Evolutionary conservation across 2,888 invertebrate species (phyloP).

Genomic region (Leptopilina syphax): DNA sequence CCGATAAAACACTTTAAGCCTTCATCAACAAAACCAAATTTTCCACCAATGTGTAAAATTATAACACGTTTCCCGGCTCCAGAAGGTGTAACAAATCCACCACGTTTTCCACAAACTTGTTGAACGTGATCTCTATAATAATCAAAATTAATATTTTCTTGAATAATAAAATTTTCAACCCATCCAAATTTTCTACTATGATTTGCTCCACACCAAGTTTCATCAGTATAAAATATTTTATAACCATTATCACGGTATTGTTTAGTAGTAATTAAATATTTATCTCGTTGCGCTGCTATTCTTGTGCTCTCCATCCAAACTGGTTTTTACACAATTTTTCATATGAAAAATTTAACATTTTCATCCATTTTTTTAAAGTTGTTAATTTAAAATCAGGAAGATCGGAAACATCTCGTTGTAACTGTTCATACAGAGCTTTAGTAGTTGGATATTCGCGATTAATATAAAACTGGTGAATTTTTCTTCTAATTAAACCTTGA

Average conservation of each 20-base stretch:
- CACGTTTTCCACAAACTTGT: not conserved
- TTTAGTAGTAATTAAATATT: not conserved
- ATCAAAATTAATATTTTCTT: not conserved
- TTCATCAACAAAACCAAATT: not conserved
- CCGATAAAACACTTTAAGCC: constrained; percentile 3
- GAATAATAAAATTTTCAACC: not conserved
- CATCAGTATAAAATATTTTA: not conserved
- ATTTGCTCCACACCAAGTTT: no score
- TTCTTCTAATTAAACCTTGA: not conserved
- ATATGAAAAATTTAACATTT: not conserved
- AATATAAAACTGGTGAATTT: not conserved
- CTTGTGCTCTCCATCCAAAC: not conserved
- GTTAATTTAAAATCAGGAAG: not conserved
- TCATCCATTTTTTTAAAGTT: not conserved
- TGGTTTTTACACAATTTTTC: not conserved
- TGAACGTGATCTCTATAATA: not conserved
- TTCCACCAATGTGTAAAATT: not conserved
- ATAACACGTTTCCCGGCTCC: no score
- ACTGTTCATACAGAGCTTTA: not conserved
- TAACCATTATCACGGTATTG: not conserved
- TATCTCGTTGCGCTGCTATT: not conserved
- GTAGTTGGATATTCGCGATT: not conserved
- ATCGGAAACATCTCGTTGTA: not conserved
- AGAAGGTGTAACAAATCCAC: not conserved
- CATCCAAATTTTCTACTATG: no score